Evolutionary conservation across 2,888 invertebrate genomes (phyloP).

Genomic region (Phorcus lineatus): DNA sequence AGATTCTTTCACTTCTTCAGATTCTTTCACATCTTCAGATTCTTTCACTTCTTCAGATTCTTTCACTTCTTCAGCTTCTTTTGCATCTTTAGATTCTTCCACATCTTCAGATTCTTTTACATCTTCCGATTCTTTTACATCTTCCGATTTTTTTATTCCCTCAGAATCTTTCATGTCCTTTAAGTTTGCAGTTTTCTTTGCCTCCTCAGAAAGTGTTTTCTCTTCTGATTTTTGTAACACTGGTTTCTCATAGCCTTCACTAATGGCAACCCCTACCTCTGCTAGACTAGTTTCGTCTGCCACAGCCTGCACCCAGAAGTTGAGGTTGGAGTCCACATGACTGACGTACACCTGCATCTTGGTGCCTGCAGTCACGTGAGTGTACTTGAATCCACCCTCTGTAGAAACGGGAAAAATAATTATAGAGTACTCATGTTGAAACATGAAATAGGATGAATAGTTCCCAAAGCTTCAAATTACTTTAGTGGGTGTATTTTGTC

Average conservation of each 20-base stretch:
- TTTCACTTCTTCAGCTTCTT: not conserved
- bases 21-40: not conserved
- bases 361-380: conserved; percentile 25
- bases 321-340: conserved; percentile 52
- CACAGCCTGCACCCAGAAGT: conserved; percentile 46
- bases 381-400: not conserved
- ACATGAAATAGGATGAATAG: no score
- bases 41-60: not conserved
- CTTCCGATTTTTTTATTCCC: not conserved
- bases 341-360: conserved; percentile 44
- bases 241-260: conserved; percentile 7
- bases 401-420: not conserved
- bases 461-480: no score
- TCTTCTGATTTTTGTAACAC: not conserved
- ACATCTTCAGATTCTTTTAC: no score
- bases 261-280: not conserved
- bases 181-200: not conserved
- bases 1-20: not conserved
- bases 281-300: not conserved
- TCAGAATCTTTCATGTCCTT: not conserved
- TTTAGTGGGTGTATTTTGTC: no score
- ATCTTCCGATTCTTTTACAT: not conserved
- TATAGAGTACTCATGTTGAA: no score
- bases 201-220: not conserved
- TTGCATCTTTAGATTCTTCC: no score